Evolutionary conservation across 2,113 vertebrate genomes (phyloP).

Genomic region (Mugil cephalus): DNA sequence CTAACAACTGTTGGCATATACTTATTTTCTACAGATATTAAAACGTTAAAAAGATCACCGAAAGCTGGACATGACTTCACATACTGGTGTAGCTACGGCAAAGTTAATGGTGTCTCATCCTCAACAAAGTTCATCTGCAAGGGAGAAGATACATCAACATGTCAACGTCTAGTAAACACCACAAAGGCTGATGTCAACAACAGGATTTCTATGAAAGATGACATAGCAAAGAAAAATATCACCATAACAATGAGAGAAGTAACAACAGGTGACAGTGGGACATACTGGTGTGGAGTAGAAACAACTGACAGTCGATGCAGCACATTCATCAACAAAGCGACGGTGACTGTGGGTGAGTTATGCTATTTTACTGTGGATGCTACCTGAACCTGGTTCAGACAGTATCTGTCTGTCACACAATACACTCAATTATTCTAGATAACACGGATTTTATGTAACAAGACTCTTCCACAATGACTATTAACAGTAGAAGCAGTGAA

Average conservation of each 20-base stretch:
- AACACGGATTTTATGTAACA: no score
- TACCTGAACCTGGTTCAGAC: neutral
- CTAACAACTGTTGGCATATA: neutral
- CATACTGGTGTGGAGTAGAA: slow-evolving; percentile 35
- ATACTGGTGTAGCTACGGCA: slow-evolving; percentile 19
- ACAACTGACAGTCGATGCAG: rapidly evolving
- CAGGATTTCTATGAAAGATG: rapidly evolving
- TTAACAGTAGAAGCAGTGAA: no score
- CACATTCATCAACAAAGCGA: neutral
- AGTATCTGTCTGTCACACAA: rapidly evolving
- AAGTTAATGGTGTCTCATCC: rapidly evolving
- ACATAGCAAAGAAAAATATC: rapidly evolving
- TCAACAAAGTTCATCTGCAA: slow-evolving; percentile 30
- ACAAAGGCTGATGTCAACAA: rapidly evolving
- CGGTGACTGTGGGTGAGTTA: slow-evolving; percentile 8
- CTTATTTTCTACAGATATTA: neutral
- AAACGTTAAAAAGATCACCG: rapidly evolving
- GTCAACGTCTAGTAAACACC: rapidly evolving
- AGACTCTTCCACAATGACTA: no score
- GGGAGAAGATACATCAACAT: slow-evolving; percentile 23
- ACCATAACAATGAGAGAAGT: slow-evolving; percentile 11
- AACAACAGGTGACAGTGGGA: neutral
- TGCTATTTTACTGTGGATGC: neutral
- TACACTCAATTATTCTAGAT: no score
- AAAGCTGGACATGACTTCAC: neutral